These are phyloP conservation scores for Lepeophtheirus nordmannii DNA, from an alignment of 2,888 invertebrate species.

Conservation along the genomic window DNA sequence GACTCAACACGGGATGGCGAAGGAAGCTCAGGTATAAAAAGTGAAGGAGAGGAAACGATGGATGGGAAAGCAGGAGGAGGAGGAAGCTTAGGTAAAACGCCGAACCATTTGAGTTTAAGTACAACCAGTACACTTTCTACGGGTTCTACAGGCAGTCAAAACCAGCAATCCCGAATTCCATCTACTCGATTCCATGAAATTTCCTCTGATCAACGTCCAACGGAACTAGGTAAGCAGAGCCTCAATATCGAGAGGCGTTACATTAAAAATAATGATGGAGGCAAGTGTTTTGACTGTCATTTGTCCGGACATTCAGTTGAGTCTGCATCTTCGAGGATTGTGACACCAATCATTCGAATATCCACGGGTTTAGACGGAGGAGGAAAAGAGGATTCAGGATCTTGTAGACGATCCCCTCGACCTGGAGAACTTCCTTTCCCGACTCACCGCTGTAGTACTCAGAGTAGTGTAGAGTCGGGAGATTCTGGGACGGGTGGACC, in stretches of 20 bases:
- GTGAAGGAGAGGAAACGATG: conserved; percentile 11
- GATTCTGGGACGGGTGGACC: conserved; percentile 5
- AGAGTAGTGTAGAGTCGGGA: conserved; percentile 15
- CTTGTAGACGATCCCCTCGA: not conserved
- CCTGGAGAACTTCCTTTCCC: not conserved
- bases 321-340: not conserved
- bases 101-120: conserved; percentile 81
- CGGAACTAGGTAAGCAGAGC: not conserved
- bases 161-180: conserved; percentile 41
- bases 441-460: conserved; percentile 2
- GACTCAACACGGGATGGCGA: not conserved
- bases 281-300: conserved; percentile 8
- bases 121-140: conserved; percentile 85
- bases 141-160: conserved; percentile 81
- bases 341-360: not conserved
- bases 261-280: not conserved
- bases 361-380: not conserved
- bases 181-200: not conserved
- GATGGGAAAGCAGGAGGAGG: not conserved
- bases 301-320: conserved; percentile 1
- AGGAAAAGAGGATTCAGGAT: not conserved
- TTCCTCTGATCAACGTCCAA: conserved; percentile 1
- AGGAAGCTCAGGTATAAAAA: not conserved
- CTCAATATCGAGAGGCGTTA: not conserved
- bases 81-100: conserved; percentile 64